Evolutionary conservation across 2,113 vertebrate genomes (phyloP).

Genomic region (Struthio camelus): DNA sequence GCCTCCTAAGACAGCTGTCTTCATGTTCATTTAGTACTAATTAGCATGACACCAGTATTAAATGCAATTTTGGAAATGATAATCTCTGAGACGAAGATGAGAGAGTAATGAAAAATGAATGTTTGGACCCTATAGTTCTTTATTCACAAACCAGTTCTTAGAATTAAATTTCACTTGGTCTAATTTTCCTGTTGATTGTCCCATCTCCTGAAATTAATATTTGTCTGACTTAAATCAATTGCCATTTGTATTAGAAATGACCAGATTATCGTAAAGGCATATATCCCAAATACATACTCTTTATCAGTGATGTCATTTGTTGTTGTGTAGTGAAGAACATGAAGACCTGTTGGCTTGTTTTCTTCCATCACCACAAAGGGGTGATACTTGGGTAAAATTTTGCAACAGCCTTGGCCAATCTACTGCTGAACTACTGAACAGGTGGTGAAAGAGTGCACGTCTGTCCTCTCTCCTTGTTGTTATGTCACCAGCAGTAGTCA

Average conservation of each 20-base stretch:
- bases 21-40: constrained; percentile 1
- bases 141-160: neutral
- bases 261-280: neutral
- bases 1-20: constrained; percentile 3
- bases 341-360: neutral
- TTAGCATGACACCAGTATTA: neutral
- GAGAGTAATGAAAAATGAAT: constrained; percentile 10
- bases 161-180: neutral
- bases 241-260: neutral
- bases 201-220: neutral
- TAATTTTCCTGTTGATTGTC: neutral
- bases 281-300: neutral
- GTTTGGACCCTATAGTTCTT: neutral
- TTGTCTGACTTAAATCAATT: neutral
- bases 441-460: neutral
- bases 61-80: neutral
- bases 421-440: neutral
- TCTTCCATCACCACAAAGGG: neutral
- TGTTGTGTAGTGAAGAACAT: neutral
- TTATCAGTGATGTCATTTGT: neutral
- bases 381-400: neutral
- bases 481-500: neutral
- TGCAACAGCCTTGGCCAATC: neutral
- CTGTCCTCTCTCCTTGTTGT: neutral
- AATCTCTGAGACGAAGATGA: neutral